Evolutionary conservation across 2,888 invertebrate species (phyloP).

Genomic region (Myathropa florea): DNA sequence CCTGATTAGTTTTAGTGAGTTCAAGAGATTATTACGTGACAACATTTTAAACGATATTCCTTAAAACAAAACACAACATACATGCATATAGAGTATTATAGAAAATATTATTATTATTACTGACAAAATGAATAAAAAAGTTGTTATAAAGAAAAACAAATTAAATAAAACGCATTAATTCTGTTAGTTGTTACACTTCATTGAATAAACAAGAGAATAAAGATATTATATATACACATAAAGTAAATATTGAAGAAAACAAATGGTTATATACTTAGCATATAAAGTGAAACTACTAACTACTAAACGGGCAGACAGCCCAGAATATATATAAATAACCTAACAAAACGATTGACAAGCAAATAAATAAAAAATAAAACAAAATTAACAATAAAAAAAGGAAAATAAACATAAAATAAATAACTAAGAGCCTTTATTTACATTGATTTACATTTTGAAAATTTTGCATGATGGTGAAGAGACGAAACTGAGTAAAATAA

Average conservation of each 20-base stretch:
- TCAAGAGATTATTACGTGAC: constrained; percentile 11
- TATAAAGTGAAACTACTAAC: constrained; percentile 58
- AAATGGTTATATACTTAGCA: constrained; percentile 61
- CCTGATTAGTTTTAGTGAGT: constrained; percentile 51
- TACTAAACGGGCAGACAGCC: constrained; percentile 29
- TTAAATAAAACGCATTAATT: constrained; percentile 41
- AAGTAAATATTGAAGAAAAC: constrained; percentile 39
- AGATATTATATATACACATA: constrained; percentile 59
- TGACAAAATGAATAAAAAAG: constrained; percentile 5
- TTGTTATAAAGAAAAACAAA: constrained; percentile 40
- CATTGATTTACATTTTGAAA: constrained; percentile 72
- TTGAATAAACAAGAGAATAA: constrained; percentile 44
- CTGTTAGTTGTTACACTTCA: constrained; percentile 69
- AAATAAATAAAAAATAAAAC: constrained; percentile 68
- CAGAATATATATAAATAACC: constrained; percentile 43
- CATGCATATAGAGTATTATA: constrained; percentile 50
- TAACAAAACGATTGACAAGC: constrained; percentile 58
- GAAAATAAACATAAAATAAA: constrained; percentile 63
- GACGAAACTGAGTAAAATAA: constrained; percentile 68
- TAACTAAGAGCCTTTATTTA: constrained; percentile 79
- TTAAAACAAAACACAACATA: constrained; percentile 28
- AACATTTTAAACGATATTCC: constrained; percentile 46
- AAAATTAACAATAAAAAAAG: constrained; percentile 43
- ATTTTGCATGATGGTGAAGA: constrained; percentile 66
- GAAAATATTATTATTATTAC: constrained; percentile 48